These are phyloP conservation scores for Trachelus tabidus DNA, from an alignment of 2,888 invertebrate genomes.

Conservation along the genomic window DNA sequence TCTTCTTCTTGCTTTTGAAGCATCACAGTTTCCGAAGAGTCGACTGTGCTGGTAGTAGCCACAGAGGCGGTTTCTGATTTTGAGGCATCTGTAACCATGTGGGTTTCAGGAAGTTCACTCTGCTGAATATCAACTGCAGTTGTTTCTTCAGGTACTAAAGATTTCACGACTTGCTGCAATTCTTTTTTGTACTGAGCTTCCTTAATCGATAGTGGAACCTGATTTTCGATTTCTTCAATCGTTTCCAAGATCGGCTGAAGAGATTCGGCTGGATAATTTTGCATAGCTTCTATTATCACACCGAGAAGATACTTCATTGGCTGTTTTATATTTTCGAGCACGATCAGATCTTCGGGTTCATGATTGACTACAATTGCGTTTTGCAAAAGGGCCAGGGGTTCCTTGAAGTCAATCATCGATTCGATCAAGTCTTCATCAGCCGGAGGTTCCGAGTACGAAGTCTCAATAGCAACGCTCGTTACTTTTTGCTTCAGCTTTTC, in stretches of 20 bases:
- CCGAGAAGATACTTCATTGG: constrained; percentile 45
- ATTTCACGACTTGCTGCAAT: constrained; percentile 38
- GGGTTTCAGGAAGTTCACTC: constrained; percentile 27
- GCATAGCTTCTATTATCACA: constrained; percentile 36
- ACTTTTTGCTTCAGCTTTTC: constrained; percentile 42
- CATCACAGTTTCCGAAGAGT: neutral
- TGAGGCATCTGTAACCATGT: neutral
- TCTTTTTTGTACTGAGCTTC: constrained; percentile 44
- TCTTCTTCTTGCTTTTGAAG: constrained; percentile 6
- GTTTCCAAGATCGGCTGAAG: constrained; percentile 42
- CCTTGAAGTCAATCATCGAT: constrained; percentile 41
- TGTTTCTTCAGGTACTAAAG: constrained; percentile 33
- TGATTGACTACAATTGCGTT: constrained; percentile 40
- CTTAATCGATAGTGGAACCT: constrained; percentile 48
- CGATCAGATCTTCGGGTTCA: constrained; percentile 38
- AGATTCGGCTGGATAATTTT: constrained; percentile 27
- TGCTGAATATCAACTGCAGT: constrained; percentile 12
- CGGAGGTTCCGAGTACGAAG: constrained; percentile 47
- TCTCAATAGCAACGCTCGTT: constrained; percentile 45
- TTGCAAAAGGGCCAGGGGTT: constrained; percentile 39
- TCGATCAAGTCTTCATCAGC: constrained; percentile 43
- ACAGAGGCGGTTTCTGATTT: neutral
- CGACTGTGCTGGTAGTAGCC: neutral
- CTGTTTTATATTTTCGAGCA: constrained; percentile 38
- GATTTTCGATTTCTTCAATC: constrained; percentile 49